A percentile compares a stretch with the other conserved stretches of the same genome.
These are phyloP conservation scores for Monopis laevigella DNA, from an alignment of 2,888 invertebrate genomes.

Conservation along the genomic window DNA sequence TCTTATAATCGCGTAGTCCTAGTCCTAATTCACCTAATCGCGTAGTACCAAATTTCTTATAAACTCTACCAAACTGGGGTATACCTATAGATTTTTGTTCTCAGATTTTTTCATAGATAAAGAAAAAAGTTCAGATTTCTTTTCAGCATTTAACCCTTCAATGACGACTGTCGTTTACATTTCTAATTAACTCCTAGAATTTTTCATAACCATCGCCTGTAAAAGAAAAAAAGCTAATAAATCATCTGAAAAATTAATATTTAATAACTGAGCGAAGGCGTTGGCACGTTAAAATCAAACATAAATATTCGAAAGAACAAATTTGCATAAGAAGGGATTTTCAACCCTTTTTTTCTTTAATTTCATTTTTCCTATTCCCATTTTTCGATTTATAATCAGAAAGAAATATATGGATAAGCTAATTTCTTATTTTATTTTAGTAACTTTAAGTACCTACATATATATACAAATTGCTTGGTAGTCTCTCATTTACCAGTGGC, in stretches of 20 bases:
- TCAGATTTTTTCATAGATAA: too few relatives aligned
- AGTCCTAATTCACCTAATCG: too few relatives aligned
- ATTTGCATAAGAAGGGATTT: conserved; percentile 57
- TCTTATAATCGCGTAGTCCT: too few relatives aligned
- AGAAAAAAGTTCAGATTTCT: too few relatives aligned
- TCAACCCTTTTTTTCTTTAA: conserved; percentile 13
- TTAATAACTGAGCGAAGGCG: conserved; percentile 44
- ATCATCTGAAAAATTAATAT: conserved; percentile 62
- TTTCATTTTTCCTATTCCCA: conserved; percentile 10
- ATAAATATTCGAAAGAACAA: conserved; percentile 39
- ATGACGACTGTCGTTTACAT: conserved; percentile 30
- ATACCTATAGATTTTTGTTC: too few relatives aligned
- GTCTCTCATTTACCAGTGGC: too few relatives aligned
- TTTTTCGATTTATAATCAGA: conserved; percentile 16
- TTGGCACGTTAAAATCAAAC: conserved; percentile 48
- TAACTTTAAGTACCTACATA: too few relatives aligned
- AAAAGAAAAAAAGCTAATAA: conserved; percentile 41
- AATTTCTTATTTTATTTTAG: too few relatives aligned
- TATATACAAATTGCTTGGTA: too few relatives aligned
- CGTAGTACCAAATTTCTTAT: too few relatives aligned
- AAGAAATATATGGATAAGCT: conserved; percentile 28
- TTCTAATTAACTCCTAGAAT: conserved; percentile 47
- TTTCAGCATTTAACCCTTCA: too few relatives aligned
- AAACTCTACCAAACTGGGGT: too few relatives aligned
- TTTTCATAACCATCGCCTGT: conserved; percentile 36